Base-by-base conservation (phyloP, 2,113 vertebrate genomes). In the Colaptes auratus region DNA sequence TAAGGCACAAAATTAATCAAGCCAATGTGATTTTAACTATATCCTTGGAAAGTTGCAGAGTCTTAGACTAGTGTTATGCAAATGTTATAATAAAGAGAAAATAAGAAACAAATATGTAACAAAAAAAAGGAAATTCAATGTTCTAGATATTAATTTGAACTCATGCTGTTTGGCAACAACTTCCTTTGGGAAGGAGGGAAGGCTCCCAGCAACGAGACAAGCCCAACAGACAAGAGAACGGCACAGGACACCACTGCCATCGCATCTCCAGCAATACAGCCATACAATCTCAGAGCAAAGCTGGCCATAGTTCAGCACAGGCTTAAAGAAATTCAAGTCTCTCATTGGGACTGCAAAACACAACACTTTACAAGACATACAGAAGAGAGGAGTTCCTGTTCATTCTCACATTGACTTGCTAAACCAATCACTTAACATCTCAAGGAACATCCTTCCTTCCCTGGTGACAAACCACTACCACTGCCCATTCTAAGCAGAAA, bases 181-280 rank as follows among this genome's bases (percentile, higher is more conserved):
- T 67, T 42, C 60, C 24, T 67, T 44, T 0, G 0, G 19, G n/a
- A 66, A 88, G 53, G 5, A 7, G 0, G 7, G 30, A 42, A 20
- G 44, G 30, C 46, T 73, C n/a, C 30, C 76, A 90, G 24, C 5
- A 0, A 0, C 39, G n/a, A 77, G 35, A 36, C 8, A 35, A 31
- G 39, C 28, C 65, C 63, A 82, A 14, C 7, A 56, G 35, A 31
- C 15, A 53, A 48, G 20, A 59, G 19, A 24, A 63, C 7, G 21
- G 31, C 64, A 70, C 0, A 0, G 39, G 36, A 31, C 77, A 83
- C 19, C 39, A 39, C 19, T 36, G 10, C 5, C 11, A 31, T 8
- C 1, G 0, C 15, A 5, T 4, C 31, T 66, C 74, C 42, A 66
- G 36, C 50, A 69, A 19, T 2, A 8, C 52, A 36, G 9, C 10